These are phyloP conservation scores for Neolamprologus caudopunctatus DNA, from an alignment of 2,113 vertebrate genomes.

Conservation along the genomic window DNA sequence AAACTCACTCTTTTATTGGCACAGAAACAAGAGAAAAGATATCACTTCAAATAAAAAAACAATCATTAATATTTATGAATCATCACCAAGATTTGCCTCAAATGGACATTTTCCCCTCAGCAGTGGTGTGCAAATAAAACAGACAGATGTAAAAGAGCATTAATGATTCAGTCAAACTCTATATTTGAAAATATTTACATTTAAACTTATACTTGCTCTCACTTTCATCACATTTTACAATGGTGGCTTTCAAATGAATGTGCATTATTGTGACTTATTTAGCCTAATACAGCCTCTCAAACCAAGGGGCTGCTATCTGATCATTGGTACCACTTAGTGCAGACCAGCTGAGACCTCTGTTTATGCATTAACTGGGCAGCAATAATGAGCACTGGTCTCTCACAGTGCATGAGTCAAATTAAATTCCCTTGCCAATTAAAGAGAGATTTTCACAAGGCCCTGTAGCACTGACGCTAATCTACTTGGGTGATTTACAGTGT, in stretches of 20 bases:
- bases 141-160: neutral
- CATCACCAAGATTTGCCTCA: neutral
- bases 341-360: slow-evolving; percentile 56
- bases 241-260: neutral
- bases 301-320: slow-evolving; percentile 49
- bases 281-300: neutral
- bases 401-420: slow-evolving; percentile 59
- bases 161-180: neutral
- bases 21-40: neutral
- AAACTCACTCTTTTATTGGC: neutral
- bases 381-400: slow-evolving; percentile 56
- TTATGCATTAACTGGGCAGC: slow-evolving; percentile 60
- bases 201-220: neutral
- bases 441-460: slow-evolving; percentile 63
- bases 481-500: slow-evolving; percentile 52
- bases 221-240: neutral
- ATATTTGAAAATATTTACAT: neutral
- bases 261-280: neutral
- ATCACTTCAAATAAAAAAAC: neutral
- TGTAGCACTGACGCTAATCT: slow-evolving; percentile 56
- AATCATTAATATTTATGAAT: neutral
- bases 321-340: slow-evolving; percentile 54
- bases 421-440: slow-evolving; percentile 68
- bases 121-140: neutral
- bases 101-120: neutral